phyloP scores from a whole-genome alignment of 1,140 invertebrate genomes.

The Bradynema listronoti region DNA sequence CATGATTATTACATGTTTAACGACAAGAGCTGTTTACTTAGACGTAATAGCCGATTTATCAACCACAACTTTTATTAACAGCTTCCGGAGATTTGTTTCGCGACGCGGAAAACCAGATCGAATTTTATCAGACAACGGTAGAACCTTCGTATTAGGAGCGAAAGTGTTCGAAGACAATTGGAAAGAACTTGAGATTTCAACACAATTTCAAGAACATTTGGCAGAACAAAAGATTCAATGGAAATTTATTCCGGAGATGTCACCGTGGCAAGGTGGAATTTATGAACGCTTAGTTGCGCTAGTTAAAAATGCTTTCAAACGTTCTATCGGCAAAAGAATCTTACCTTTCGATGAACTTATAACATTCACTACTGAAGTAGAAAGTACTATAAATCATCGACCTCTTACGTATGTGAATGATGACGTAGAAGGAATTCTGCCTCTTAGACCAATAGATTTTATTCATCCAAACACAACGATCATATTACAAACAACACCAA shows the following conservation, averaged over 20 bases:
- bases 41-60: conserved; percentile 10
- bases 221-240: neutral
- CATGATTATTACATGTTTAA: conserved; percentile 14
- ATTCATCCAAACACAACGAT: no score
- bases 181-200: neutral
- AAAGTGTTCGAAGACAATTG: neutral
- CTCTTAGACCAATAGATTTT: conserved; percentile 18
- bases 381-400: conserved; percentile 1
- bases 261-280: conserved; percentile 22
- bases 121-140: conserved; percentile 19
- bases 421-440: neutral
- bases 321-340: neutral
- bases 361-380: conserved; percentile 11
- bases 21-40: conserved; percentile 20
- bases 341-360: conserved; percentile 14
- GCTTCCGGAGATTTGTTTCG: conserved; percentile 9
- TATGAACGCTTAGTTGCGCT: conserved; percentile 20
- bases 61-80: conserved; percentile 12
- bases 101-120: conserved; percentile 7
- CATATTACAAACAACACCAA: no score
- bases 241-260: conserved; percentile 16
- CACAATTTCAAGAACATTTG: conserved; percentile 2
- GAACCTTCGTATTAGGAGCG: conserved; percentile 1
- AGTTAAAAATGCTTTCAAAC: conserved; percentile 17
- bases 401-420: conserved; percentile 8